Conservation (phyloP, 2,113 vertebrate species). For the Bubo bubo region DNA sequence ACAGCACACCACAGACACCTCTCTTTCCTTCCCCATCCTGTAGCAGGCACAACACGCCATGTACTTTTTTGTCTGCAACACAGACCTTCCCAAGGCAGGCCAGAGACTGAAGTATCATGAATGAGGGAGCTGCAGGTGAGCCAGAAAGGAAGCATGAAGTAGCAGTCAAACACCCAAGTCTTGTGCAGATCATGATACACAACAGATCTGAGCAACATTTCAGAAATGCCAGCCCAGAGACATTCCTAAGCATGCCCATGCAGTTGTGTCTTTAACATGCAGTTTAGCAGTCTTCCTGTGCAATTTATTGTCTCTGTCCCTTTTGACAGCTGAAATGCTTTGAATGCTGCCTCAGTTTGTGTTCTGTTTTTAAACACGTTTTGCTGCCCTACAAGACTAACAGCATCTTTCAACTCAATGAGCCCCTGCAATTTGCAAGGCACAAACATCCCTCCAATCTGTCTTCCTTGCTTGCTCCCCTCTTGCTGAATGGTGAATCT, state of each 20-base stretch:
- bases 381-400: background rate
- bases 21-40: background rate
- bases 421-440: background rate
- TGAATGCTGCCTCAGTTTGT: background rate
- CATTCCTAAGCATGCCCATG: background rate
- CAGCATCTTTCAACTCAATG: background rate
- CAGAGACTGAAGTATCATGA: background rate
- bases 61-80: background rate
- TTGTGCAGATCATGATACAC: accelerated
- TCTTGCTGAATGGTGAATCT: background rate
- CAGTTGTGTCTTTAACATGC: background rate
- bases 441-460: background rate
- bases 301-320: background rate
- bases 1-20: background rate
- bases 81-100: background rate
- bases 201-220: background rate
- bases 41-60: background rate
- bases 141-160: background rate
- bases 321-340: background rate
- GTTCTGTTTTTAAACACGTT: background rate
- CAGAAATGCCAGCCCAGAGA: background rate
- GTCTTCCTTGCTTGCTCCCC: background rate
- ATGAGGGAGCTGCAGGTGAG: background rate
- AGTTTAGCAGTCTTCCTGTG: background rate
- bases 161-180: background rate